Evolutionary conservation across 1,140 invertebrate species (phyloP), one percentile per base, ranked within the genome.

Genomic region (Eumaeus atala): DNA sequence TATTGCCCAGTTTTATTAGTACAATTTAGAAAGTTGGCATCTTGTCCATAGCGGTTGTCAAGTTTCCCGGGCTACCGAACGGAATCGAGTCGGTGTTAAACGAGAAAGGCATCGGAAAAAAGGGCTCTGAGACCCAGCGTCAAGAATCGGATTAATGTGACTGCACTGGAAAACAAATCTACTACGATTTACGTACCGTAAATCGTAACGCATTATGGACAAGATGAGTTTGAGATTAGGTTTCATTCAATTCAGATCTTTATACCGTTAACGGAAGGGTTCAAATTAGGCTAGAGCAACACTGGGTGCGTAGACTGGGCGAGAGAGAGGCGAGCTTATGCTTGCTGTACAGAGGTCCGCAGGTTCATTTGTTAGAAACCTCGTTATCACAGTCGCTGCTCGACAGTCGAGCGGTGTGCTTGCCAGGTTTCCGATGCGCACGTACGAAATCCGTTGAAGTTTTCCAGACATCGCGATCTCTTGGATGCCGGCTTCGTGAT

Each of bases 21-120:
- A 80, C 82, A 82, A 78, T 84, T 85, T 85, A 82, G 82, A 85
- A 85, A 85, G 82, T 85, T 82, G 79, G 74, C 78, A 82, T 82
- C 79, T 83, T 83, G 77, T 83, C 76, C 67, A 63, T 14, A n/a
- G n/a, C n/a, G n/a, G 42, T 47, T 21, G 33, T 28, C 18, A 16
- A 51, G 16, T 36, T 18, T 37, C 17, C 34, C 14, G 11, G 72
- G 72, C 73, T 77, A 72, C 74, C 67, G 71, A 70, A 60, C 70
- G 67, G 67, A 65, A 85, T 74, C 73, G 75, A 81, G 74, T 67
- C 72, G 76, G 67, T 76, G 75, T 78, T 85, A 73, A 75, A 76
- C 70, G 59, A 62, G 66, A 73, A 68, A 62, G 56, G 74, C 66
- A 62, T 73, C 51, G 64, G 77, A 66, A 84, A 83, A 86, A 84